Conservation (phyloP, 1,140 invertebrate genomes). For the Neotoxoptera formosana region DNA sequence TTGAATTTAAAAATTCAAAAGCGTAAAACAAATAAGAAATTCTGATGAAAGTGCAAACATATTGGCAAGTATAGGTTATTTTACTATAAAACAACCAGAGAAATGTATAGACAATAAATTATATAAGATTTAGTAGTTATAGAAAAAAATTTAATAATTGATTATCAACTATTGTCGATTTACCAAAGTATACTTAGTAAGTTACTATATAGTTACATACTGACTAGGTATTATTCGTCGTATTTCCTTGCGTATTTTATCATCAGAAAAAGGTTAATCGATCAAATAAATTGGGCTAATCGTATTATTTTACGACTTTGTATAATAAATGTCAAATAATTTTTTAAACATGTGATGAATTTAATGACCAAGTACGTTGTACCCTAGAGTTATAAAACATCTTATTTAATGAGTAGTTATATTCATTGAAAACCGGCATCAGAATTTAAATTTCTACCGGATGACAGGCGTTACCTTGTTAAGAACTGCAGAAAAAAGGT, state of each 20-base stretch:
- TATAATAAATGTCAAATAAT: neutral
- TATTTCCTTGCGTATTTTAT: too few relatives aligned
- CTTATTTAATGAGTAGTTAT: neutral
- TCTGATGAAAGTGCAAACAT: neutral
- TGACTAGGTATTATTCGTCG: too few relatives aligned
- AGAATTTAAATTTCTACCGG: neutral
- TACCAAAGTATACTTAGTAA: too few relatives aligned
- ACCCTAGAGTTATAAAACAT: neutral
- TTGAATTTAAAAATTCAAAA: neutral
- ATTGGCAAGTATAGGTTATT: neutral
- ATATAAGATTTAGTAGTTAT: neutral
- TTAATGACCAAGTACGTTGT: neutral
- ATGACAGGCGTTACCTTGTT: conserved; percentile 9
- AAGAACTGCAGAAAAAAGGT: neutral
- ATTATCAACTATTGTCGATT: neutral
- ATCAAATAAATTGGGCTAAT: too few relatives aligned
- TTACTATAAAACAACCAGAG: neutral
- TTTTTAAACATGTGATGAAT: neutral
- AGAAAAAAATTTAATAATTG: neutral
- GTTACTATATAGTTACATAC: too few relatives aligned
- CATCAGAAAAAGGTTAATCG: too few relatives aligned
- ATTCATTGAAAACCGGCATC: neutral
- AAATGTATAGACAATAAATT: neutral
- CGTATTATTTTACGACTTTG: too few relatives aligned
- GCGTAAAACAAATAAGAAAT: neutral